Evolutionary conservation across 2,113 vertebrate genomes (phyloP).

Genomic region (Tursiops truncatus): DNA sequence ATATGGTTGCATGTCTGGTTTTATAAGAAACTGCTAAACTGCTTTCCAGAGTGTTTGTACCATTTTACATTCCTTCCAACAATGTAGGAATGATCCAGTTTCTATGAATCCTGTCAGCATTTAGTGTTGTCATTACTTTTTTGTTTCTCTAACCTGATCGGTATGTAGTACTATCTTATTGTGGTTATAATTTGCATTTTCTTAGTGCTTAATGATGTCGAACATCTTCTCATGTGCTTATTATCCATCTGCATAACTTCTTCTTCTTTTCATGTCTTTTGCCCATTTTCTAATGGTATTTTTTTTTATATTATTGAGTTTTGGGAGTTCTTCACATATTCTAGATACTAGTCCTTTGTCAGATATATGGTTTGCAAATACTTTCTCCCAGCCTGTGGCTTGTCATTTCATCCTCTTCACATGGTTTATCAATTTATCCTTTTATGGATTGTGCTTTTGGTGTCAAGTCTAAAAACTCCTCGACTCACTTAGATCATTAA

Average conservation of each 20-base stretch:
- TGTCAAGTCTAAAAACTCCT: background rate
- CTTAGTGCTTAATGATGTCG: background rate
- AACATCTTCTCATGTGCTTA: background rate
- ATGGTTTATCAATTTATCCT: background rate
- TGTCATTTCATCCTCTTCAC: background rate
- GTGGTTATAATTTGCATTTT: conserved; percentile 1
- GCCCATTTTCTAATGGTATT: background rate
- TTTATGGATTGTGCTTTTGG: background rate
- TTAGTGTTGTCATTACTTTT: background rate
- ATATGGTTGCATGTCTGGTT: background rate
- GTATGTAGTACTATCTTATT: background rate
- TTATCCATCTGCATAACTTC: background rate
- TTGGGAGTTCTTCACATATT: background rate
- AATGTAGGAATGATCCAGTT: background rate
- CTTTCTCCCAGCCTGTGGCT: background rate
- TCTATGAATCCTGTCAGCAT: background rate
- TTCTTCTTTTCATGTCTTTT: background rate
- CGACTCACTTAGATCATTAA: background rate
- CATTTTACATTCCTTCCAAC: background rate
- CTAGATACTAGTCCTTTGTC: background rate
- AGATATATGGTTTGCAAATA: background rate
- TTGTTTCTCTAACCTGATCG: background rate
- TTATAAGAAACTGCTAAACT: background rate
- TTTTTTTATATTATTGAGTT: background rate
- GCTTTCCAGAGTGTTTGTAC: background rate